These are phyloP conservation scores for Gasterosteus aculeatus DNA, from an alignment of 2,113 vertebrate species.

Conservation along the genomic window DNA sequence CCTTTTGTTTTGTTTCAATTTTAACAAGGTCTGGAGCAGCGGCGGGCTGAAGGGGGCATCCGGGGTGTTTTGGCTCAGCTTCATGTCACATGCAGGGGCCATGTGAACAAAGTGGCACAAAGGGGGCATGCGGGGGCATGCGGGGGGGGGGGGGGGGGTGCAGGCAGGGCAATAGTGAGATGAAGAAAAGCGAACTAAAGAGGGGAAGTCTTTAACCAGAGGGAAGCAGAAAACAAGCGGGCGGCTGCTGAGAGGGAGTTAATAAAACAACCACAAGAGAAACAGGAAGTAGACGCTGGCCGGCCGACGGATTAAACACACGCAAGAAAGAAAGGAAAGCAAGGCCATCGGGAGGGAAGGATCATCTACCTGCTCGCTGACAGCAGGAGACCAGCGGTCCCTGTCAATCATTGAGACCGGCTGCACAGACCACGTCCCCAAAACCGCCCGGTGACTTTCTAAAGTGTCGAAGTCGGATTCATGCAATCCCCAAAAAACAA, in stretches of 20 bases:
- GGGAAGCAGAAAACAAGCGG: conserved; percentile 26
- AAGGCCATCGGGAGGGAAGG: background rate
- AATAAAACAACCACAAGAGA: conserved; percentile 27
- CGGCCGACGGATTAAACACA: background rate
- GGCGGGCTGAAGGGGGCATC: conserved; percentile 78
- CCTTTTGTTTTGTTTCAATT: conserved; percentile 81
- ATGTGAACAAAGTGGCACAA: conserved; percentile 79
- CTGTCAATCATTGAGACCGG: conserved; percentile 49
- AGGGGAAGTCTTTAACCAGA: conserved; percentile 57
- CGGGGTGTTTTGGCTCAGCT: conserved; percentile 81
- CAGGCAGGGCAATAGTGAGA: background rate
- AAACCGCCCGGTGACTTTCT: no score
- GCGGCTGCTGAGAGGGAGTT: background rate
- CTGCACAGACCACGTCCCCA: conserved; percentile 1
- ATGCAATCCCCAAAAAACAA: no score
- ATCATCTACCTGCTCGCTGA: conserved; percentile 48
- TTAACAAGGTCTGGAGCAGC: conserved; percentile 81
- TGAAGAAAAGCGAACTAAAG: conserved; percentile 34
- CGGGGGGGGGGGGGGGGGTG: conserved; percentile 17
- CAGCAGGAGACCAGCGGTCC: conserved; percentile 30
- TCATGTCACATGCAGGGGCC: conserved; percentile 81
- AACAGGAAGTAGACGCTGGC: conserved; percentile 26
- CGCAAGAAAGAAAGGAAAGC: background rate
- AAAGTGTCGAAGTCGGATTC: no score
- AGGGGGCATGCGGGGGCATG: conserved; percentile 23